Evolutionary conservation across 2,797 vertebrate genomes (phyloP).

Genomic region (Smutsia gigantea): DNA sequence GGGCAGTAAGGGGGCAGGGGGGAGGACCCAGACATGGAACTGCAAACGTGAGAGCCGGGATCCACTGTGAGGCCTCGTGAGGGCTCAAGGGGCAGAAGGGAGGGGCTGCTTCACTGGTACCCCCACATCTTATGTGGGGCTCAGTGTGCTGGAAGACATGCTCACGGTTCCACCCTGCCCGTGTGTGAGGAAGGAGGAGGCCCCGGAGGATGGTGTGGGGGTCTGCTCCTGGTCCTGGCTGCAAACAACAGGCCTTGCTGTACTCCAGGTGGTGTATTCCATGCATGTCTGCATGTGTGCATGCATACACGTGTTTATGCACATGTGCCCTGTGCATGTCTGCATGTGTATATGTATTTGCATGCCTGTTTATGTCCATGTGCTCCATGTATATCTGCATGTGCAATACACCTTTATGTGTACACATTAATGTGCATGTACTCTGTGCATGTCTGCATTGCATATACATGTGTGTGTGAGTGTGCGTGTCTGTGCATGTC

Average conservation of each 20-base stretch:
- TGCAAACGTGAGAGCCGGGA: no score
- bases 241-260: not conserved
- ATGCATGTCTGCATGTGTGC: no score
- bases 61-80: no score
- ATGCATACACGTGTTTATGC: not conserved
- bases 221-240: not conserved
- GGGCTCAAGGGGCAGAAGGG: rapidly evolving
- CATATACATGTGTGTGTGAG: rapidly evolving
- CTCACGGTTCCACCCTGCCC: no score
- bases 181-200: not conserved
- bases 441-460: no score
- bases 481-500: no score
- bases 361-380: not conserved
- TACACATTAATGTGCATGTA: not conserved
- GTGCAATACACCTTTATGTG: no score
- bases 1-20: not conserved
- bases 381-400: not conserved
- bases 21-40: no score
- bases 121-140: not conserved
- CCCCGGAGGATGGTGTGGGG: not conserved
- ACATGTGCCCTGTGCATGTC: rapidly evolving
- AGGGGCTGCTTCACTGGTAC: not conserved
- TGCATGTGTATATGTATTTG: no score
- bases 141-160: not conserved
- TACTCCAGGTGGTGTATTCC: not conserved